Evolutionary conservation across 2,113 vertebrate genomes (phyloP).

Genomic region (Anarrhichthys ocellatus): DNA sequence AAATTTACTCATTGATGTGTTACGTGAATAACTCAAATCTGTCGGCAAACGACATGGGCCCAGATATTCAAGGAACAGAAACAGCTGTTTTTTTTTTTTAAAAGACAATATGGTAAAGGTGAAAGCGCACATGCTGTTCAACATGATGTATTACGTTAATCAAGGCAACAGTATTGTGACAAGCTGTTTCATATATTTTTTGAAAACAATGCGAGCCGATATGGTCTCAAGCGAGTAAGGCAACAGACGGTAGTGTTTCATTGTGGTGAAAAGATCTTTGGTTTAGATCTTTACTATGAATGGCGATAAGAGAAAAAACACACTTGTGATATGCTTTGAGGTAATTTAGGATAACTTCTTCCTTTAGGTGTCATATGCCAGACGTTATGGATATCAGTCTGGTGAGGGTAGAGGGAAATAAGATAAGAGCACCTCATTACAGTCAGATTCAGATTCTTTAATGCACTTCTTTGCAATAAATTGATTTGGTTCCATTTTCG

Average conservation of each 20-base stretch:
- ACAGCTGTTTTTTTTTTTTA: constrained; percentile 36
- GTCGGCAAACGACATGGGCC: not conserved
- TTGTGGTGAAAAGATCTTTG: not conserved
- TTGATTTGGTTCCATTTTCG: constrained; percentile 22
- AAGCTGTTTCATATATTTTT: constrained; percentile 15
- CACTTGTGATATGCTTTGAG: not conserved
- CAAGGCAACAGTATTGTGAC: constrained; percentile 20
- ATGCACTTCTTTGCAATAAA: constrained; percentile 7
- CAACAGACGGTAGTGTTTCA: not conserved
- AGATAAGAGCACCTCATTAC: constrained; percentile 3
- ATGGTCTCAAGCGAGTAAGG: not conserved
- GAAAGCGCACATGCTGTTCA: constrained; percentile 21
- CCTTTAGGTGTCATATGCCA: not conserved
- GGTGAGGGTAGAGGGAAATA: not conserved
- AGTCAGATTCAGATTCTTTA: not conserved
- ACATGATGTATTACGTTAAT: constrained; percentile 31
- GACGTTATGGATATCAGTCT: not conserved
- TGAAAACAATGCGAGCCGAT: not conserved
- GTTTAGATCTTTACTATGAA: not conserved
- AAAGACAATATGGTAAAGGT: constrained; percentile 27
- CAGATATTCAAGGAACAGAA: not conserved
- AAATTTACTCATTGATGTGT: not conserved
- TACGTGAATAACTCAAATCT: not conserved
- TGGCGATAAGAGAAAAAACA: not conserved
- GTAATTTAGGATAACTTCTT: not conserved